These are phyloP conservation scores for Eupristina koningsbergeri DNA, from an alignment of 1,140 invertebrate species.

Conservation along the genomic window DNA sequence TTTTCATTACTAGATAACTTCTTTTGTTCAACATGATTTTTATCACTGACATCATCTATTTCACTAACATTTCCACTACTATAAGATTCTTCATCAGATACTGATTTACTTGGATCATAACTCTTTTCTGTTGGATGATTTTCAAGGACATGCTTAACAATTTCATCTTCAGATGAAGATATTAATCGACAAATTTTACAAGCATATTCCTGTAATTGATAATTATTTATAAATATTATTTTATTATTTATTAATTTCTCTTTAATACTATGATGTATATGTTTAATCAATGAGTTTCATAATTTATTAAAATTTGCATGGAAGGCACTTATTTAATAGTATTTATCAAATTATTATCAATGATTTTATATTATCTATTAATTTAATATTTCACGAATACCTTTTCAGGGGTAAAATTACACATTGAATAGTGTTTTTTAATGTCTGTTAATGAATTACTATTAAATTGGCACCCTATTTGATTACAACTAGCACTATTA, in stretches of 20 bases:
- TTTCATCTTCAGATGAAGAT: conserved; percentile 54
- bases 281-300: neutral
- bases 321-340: neutral
- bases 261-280: neutral
- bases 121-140: conserved; percentile 55
- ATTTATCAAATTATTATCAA: neutral
- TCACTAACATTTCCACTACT: conserved; percentile 54
- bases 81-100: conserved; percentile 52
- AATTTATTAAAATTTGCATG: neutral
- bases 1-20: conserved; percentile 49
- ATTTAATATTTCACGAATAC: conserved; percentile 47
- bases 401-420: conserved; percentile 62
- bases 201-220: conserved; percentile 55
- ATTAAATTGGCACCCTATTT: conserved; percentile 60
- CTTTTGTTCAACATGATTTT: conserved; percentile 29
- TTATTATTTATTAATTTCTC: conserved; percentile 15
- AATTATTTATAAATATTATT: conserved; percentile 1
- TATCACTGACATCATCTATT: conserved; percentile 43
- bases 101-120: conserved; percentile 35
- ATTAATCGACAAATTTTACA: conserved; percentile 66
- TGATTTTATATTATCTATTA: conserved; percentile 13
- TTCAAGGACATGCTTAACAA: conserved; percentile 58
- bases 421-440: conserved; percentile 60
- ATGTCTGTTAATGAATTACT: conserved; percentile 58
- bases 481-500: conserved; percentile 57